These are phyloP conservation scores for Herpailurus yagouaroundi DNA, from an alignment of 2,113 vertebrate genomes.

Conservation along the genomic window DNA sequence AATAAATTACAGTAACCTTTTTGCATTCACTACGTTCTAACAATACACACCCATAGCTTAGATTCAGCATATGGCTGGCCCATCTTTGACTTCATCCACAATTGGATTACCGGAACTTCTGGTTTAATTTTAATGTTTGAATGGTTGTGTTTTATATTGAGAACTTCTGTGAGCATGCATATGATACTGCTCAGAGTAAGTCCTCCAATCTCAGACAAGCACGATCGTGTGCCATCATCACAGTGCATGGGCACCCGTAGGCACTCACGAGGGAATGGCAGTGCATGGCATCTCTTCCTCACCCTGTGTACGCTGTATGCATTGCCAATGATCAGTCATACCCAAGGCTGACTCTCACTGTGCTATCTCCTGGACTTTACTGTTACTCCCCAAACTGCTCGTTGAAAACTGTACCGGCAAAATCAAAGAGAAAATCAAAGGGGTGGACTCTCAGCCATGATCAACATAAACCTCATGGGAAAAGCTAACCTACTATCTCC, in stretches of 20 bases:
- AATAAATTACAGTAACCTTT: slow-evolving; percentile 72
- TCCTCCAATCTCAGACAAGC: not conserved
- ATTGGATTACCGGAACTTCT: not conserved
- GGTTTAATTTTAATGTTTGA: not conserved
- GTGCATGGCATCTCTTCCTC: not conserved
- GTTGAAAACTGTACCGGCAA: not conserved
- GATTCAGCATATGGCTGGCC: not conserved
- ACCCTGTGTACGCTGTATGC: not conserved
- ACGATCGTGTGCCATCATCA: not conserved
- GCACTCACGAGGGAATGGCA: not conserved
- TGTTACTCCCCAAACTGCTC: not conserved
- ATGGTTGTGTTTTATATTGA: not conserved
- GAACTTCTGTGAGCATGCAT: not conserved
- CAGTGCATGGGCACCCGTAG: fast-evolving
- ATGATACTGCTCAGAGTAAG: not conserved
- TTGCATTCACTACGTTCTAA: slow-evolving; percentile 38
- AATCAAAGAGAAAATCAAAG: not conserved
- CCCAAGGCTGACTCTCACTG: not conserved
- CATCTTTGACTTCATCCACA: slow-evolving; percentile 12
- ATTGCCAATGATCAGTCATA: not conserved
- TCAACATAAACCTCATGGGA: not conserved
- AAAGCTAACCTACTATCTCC: not conserved
- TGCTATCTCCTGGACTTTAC: not conserved
- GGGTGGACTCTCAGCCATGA: not conserved
- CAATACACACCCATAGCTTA: not conserved